Evolutionary conservation across 2,113 vertebrate species (phyloP), one percentile per base, ranked within the genome.

Genomic region (Perognathus longimembris): DNA sequence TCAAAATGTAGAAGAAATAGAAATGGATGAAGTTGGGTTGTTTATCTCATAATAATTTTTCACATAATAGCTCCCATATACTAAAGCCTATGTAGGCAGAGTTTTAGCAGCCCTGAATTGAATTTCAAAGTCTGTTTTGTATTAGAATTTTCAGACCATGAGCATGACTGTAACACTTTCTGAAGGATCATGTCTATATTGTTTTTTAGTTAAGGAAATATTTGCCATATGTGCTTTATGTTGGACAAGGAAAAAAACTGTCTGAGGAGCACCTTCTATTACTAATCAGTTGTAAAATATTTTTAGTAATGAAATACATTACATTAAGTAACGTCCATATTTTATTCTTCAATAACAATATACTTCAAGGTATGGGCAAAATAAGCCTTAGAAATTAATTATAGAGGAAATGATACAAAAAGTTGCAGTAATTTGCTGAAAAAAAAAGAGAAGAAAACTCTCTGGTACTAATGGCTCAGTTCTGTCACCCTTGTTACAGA

Each of bases 311-410:
- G 5, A 61, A 61, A 61, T 69, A 81, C 61, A 7, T 95, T 84
- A 89, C 4, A 40, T 91, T 91, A 88, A 94, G 26, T 80, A 71
- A 66, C 15, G 40, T 59, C 77, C 11, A 89, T 67, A 92, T 78
- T 90, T 2, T 21, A 70, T 40, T 61, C 4, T 50, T 9, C 38
- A 76, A 81, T 69, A 30, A 45, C 30, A 95, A 45, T 59, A 77
- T 17, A 21, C 32, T 87, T 95, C 30, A 86, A 1, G 66, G 15
- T 89, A 61, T 89, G n/a, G 3, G 38, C 7, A 79, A 95, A 88
- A 85, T 15, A 67, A 71, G 90, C 81, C 8, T 83, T 28, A 71
- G 93, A 95, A 38, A 92, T 36, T 88, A 17, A 93, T 90, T 95
- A 91, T 59, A 82, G 85, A 91, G 70, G 67, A 91, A 95, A 83